Base-by-base conservation (phyloP, 1,140 invertebrate species). In the Oppia nitens region DNA sequence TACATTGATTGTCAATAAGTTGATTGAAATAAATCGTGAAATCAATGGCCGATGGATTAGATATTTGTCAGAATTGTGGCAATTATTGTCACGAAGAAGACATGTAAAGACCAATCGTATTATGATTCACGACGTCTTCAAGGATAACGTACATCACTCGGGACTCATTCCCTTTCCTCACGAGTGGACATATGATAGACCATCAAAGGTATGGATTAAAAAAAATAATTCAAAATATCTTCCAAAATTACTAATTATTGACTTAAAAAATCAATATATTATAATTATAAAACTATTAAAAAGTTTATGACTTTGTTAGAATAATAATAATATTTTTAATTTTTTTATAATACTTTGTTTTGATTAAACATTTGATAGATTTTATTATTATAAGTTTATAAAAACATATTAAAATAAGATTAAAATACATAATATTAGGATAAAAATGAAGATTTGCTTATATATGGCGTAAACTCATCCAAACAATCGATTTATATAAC, bases 381-480 rank as follows among this genome's bases (percentile, higher is more conserved):
- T n/a, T n/a, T n/a, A n/a, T n/a, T n/a, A n/a, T n/a, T n/a, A n/a
- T n/a, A n/a, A n/a, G n/a, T n/a, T n/a, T n/a, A n/a, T n/a, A n/a
- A n/a, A n/a, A n/a, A n/a, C n/a, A n/a, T n/a, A n/a, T n/a, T n/a
- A n/a, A n/a, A n/a, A n/a, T n/a, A n/a, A n/a, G n/a, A n/a, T n/a
- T n/a, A n/a, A n/a, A n/a, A n/a, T n/a, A n/a, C n/a, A n/a, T n/a
- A n/a, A n/a, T n/a, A n/a, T n/a, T 51, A 51, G 49, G 21, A 51
- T 28, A 51, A 51, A 51, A 51, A 20, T 28, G 49, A 51, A 28
- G 49, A 51, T 51, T 6, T 51, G n/a, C n/a, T 51, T 6, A 51
- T 51, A 25, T n/a, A 25, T 25, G 49, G 49, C 6, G 14, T n/a
- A 51, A 54, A 54, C 53, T 21, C 53, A 6, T n/a, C n/a, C 4